phyloP scores from a whole-genome alignment of 2,113 vertebrate genomes.

The Riparia riparia region DNA sequence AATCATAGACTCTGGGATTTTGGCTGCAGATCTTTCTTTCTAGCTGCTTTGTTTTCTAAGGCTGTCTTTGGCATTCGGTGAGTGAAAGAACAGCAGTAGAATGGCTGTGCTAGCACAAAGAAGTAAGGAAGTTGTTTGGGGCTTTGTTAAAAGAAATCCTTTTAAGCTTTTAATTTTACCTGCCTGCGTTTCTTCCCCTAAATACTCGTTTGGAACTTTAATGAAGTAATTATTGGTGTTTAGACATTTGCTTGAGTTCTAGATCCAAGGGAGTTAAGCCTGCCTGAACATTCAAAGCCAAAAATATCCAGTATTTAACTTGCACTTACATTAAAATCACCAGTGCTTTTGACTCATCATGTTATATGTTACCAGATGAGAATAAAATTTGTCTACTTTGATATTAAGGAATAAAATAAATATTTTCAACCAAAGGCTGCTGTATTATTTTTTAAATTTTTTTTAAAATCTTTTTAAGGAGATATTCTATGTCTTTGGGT shows the following conservation, averaged over 20 bases:
- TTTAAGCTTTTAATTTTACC: background rate
- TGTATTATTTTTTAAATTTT: background rate
- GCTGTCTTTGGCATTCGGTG: background rate
- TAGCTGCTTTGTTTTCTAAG: background rate
- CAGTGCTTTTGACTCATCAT: background rate
- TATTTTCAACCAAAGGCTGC: background rate
- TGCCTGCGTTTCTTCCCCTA: background rate
- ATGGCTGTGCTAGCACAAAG: background rate
- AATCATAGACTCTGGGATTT: background rate
- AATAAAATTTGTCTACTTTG: background rate
- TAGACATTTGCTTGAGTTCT: background rate
- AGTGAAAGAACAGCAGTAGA: background rate
- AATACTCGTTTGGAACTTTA: background rate
- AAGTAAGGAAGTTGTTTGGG: background rate
- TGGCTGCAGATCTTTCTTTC: background rate
- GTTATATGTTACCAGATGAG: background rate
- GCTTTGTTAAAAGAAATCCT: background rate
- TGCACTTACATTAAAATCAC: background rate
- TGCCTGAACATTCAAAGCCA: background rate
- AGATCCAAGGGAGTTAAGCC: conserved; percentile 26
- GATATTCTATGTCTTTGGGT: background rate
- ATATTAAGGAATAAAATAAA: background rate
- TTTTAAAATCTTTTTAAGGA: background rate
- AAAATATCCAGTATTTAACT: conserved; percentile 15
- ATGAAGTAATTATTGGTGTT: conserved; percentile 16